These are phyloP conservation scores for Enteromius fasciolatus DNA, from an alignment of 2,797 vertebrate species.

Conservation along the genomic window DNA sequence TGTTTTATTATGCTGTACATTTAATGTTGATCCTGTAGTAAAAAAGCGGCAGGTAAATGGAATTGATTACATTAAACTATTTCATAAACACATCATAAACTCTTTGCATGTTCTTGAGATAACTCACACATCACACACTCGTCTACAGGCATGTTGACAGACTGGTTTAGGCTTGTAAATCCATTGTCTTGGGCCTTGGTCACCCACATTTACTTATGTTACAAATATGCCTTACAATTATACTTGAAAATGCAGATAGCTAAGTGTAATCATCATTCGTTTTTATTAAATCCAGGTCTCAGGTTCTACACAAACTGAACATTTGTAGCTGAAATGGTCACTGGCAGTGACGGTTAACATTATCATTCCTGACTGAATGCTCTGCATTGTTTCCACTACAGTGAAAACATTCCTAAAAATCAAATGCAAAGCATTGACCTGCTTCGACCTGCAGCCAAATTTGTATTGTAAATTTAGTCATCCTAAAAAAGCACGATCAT, in stretches of 20 bases:
- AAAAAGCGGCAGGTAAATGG: not conserved
- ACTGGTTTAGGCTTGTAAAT: slow-evolving; percentile 63
- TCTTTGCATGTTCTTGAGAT: not conserved
- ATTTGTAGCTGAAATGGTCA: not conserved
- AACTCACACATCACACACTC: slow-evolving; percentile 44
- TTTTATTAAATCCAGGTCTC: not conserved
- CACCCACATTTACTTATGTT: not conserved
- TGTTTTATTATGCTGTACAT: not conserved
- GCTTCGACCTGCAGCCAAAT: not conserved
- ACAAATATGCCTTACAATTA: not conserved
- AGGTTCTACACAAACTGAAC: not conserved
- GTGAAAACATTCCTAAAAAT: not conserved
- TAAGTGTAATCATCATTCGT: not conserved
- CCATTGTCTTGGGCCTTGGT: not conserved
- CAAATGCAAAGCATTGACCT: slow-evolving; percentile 34
- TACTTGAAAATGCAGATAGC: not conserved
- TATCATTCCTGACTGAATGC: slow-evolving; percentile 4
- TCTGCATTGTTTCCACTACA: not conserved
- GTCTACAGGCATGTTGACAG: slow-evolving; percentile 66
- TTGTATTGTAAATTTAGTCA: not conserved
- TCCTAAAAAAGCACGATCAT: not conserved
- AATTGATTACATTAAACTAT: not conserved
- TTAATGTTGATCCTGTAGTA: not conserved
- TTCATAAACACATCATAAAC: slow-evolving; percentile 16
- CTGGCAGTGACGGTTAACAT: not conserved